A percentile compares a stretch with the other conserved stretches of the same genome.
Conservation (phyloP, 2,797 vertebrate species). For the Lycodopsis pacificus region DNA sequence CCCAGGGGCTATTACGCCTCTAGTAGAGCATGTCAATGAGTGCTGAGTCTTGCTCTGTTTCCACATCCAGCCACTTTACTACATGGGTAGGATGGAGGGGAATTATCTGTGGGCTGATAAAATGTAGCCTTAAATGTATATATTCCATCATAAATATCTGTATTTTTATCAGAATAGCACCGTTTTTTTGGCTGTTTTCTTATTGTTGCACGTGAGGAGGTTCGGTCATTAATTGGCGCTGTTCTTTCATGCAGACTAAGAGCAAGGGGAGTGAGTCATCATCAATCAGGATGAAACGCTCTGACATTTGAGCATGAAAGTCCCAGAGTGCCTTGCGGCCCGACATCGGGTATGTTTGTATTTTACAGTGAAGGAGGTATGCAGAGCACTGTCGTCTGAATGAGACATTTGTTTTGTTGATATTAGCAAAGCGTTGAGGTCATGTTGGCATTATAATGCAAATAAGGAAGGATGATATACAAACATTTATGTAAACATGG, state of each 20-base stretch:
- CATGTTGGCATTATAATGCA: slow-evolving; percentile 8
- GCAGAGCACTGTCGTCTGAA: slow-evolving; percentile 36
- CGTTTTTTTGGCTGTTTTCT: slow-evolving; percentile 40
- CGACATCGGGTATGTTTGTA: slow-evolving; percentile 56
- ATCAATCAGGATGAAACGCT: slow-evolving; percentile 81
- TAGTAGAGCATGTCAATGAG: slow-evolving; percentile 85
- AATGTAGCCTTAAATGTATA: slow-evolving; percentile 39
- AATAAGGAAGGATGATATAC: slow-evolving; percentile 22
- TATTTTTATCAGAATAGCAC: slow-evolving; percentile 7
- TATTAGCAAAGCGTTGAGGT: slow-evolving; percentile 29
- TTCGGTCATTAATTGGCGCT: slow-evolving; percentile 71
- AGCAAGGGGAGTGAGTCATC: slow-evolving; percentile 76
- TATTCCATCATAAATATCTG: slow-evolving; percentile 14
- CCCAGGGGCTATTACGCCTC: slow-evolving; percentile 86
- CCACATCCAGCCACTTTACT: slow-evolving; percentile 65
- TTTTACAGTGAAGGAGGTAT: slow-evolving; percentile 65
- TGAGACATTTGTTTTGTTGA: slow-evolving; percentile 30
- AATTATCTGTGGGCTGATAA: slow-evolving; percentile 38
- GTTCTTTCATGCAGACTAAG: slow-evolving; percentile 74
- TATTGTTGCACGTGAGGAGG: slow-evolving; percentile 61
- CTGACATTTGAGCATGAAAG: slow-evolving; percentile 85
- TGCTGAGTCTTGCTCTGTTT: slow-evolving; percentile 80
- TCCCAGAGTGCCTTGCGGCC: slow-evolving; percentile 77
- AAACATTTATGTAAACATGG: slow-evolving; percentile 52
- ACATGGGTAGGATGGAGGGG: slow-evolving; percentile 25